Evolutionary conservation across 2,113 vertebrate genomes (phyloP), one percentile per base, ranked within the genome.

Genomic region (Plestiodon gilberti): DNA sequence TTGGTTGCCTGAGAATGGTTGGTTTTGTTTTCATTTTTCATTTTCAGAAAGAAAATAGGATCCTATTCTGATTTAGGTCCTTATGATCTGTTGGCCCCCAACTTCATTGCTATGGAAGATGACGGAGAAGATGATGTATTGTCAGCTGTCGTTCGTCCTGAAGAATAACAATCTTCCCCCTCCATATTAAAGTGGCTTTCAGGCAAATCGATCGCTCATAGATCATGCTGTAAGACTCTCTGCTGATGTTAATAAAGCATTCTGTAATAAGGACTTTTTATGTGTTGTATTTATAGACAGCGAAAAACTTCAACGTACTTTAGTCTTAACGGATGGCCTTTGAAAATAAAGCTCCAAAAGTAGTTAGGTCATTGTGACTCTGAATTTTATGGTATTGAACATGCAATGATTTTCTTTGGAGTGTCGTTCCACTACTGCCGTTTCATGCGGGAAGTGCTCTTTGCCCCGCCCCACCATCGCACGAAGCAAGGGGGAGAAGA

Each of bases 221-320:
- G 92, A 95, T 95, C 93, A 96, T 93, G 87, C 94, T 92, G 91
- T 88, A 94, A 93, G 91, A 91, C 94, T 93, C 89, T 90, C 94
- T 93, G 94, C 91, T 92, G 93, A 93, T 95, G 94, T 95, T 96
- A 96, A 96, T 96, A 96, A 96, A 95, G 92, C 89, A 94, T 96
- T 95, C 13, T 90, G 89, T 95, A 96, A 95, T 96, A 94, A 95
- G 89, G 85, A 95, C 75, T 82, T 95, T 92, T 96, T 95, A 94
- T 94, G 82, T 88, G 85, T 93, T 94, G 86, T 95, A 95, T 96
- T 95, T 95, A 95, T 95, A 93, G 89, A 92, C 82, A 90, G 61
- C 92, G 83, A 88, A 92, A 77, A 92, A 88, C 74, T 79, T 30
- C 87, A 93, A 94, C 82, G 82, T 2, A 55, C 75, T 90, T 88